Conservation (phyloP, 1,140 invertebrate genomes). For the Arion vulgaris region DNA sequence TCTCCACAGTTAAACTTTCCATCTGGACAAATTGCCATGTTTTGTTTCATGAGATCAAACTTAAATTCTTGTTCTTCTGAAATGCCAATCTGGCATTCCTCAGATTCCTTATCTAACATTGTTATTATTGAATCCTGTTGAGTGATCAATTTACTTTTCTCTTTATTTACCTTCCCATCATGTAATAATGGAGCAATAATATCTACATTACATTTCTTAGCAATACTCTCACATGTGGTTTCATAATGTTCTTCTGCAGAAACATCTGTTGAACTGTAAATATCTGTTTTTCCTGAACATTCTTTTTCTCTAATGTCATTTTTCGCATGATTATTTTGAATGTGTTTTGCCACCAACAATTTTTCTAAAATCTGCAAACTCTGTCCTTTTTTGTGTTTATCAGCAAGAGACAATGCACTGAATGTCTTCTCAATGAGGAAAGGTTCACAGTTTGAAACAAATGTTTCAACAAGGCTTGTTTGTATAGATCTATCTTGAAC, state of each 20-base stretch:
- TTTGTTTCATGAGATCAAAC: neutral
- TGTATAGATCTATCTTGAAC: conserved; percentile 22
- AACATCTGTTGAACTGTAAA: neutral
- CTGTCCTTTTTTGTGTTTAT: neutral
- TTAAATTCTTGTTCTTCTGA: neutral
- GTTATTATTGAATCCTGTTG: neutral
- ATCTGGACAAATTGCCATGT: neutral
- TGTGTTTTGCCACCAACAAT: neutral
- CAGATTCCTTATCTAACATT: neutral
- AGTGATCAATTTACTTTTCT: neutral
- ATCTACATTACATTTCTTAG: neutral
- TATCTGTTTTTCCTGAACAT: neutral
- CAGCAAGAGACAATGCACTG: neutral
- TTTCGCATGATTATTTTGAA: neutral
- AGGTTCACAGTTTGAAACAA: neutral
- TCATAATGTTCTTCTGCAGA: neutral
- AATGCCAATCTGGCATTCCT: neutral
- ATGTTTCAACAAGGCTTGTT: conserved; percentile 12
- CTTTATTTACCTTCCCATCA: neutral
- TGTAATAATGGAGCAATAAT: neutral
- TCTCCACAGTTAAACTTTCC: neutral
- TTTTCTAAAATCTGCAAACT: neutral
- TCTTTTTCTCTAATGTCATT: neutral
- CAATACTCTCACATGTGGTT: neutral
- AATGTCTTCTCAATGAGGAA: neutral